A percentile compares a stretch with the other conserved stretches of the same genome.
These are phyloP conservation scores for Semnornis frantzii DNA, from an alignment of 2,113 vertebrate species.

Conservation along the genomic window DNA sequence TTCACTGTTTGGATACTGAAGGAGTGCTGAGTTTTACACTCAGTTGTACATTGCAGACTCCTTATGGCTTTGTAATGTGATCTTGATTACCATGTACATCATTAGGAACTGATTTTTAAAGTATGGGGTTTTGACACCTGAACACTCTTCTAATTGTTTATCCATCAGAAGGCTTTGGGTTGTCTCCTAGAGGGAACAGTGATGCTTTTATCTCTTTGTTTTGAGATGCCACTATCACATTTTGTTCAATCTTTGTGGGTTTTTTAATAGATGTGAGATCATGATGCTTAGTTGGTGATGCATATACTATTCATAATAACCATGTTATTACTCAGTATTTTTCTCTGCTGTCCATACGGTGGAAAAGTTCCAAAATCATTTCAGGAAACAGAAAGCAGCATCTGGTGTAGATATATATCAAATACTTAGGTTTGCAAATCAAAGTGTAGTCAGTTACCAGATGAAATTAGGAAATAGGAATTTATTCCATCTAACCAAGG, in stretches of 20 bases:
- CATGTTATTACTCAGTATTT: neutral
- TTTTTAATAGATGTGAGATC: neutral
- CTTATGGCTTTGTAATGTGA: neutral
- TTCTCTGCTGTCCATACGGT: neutral
- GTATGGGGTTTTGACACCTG: neutral
- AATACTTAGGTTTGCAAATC: neutral
- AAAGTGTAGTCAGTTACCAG: neutral
- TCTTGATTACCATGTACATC: neutral
- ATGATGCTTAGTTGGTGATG: neutral
- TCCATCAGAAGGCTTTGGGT: neutral
- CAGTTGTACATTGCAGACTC: neutral
- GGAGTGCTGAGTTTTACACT: neutral
- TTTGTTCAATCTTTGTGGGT: neutral
- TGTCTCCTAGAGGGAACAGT: neutral
- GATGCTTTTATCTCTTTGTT: neutral
- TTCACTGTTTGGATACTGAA: neutral
- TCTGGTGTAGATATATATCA: neutral
- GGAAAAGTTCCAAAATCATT: neutral
- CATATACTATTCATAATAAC: neutral
- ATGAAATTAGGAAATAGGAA: neutral
- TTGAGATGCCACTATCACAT: neutral
- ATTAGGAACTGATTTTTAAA: neutral
- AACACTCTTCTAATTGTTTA: neutral
- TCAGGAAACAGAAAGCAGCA: neutral
- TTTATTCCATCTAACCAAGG: neutral